Conservation (phyloP, 2,888 invertebrate species). For the Lithophane ornitopus region DNA sequence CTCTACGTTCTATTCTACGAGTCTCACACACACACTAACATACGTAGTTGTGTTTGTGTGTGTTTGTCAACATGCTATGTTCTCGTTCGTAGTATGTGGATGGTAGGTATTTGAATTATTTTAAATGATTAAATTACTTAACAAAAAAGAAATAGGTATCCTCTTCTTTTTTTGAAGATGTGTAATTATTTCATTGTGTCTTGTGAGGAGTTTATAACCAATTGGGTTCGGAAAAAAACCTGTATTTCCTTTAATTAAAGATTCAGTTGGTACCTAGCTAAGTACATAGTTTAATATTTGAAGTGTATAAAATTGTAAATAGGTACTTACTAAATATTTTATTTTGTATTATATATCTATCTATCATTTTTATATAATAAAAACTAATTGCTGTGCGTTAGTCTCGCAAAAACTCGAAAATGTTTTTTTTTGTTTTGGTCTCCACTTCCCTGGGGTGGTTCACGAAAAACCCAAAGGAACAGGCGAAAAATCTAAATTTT, state of each 20-base stretch:
- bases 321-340: too few relatives aligned
- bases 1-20: slow-evolving; percentile 45
- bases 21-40: slow-evolving; percentile 13
- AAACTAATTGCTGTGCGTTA: too few relatives aligned
- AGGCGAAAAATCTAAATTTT: neutral
- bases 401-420: too few relatives aligned
- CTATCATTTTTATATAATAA: too few relatives aligned
- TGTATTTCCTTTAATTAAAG: neutral
- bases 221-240: neutral
- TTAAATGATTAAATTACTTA: neutral
- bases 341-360: neutral
- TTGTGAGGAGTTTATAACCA: neutral
- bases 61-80: slow-evolving; percentile 45
- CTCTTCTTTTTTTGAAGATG: neutral
- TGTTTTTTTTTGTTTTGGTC: too few relatives aligned
- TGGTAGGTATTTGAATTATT: neutral
- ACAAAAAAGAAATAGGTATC: neutral
- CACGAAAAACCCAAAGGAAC: too few relatives aligned
- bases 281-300: neutral
- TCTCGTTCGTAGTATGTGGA: slow-evolving; percentile 37
- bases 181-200: neutral
- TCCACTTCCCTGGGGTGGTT: rapidly evolving
- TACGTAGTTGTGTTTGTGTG: slow-evolving; percentile 12
- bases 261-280: neutral
- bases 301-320: neutral